Evolutionary conservation across 2,113 vertebrate genomes (phyloP).

Genomic region (Eretmochelys imbricata): DNA sequence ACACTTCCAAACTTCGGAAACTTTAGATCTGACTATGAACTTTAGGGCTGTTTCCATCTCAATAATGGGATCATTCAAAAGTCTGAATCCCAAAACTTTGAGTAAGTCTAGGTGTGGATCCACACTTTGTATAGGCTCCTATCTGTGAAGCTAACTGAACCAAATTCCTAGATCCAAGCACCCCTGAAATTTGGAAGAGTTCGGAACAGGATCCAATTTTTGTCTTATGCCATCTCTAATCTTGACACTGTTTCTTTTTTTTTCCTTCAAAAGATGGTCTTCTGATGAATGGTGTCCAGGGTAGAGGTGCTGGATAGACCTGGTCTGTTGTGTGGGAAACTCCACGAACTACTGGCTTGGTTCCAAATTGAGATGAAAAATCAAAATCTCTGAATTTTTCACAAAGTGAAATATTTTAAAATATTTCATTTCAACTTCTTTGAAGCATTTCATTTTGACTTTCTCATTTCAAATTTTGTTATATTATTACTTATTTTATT

Average conservation of each 20-base stretch:
- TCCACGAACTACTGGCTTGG: neutral
- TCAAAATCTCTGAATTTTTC: neutral
- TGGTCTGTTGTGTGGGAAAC: accelerated
- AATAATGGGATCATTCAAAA: neutral
- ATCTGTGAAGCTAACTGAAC: neutral
- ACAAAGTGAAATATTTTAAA: neutral
- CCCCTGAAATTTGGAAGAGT: neutral
- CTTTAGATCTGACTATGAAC: neutral
- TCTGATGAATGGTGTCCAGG: neutral
- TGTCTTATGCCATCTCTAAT: neutral
- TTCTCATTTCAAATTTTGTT: neutral
- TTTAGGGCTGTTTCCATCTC: neutral
- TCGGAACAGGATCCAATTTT: neutral
- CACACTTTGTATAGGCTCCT: neutral
- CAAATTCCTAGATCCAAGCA: neutral
- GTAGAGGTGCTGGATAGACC: neutral
- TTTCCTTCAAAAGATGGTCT: neutral
- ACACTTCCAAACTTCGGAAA: neutral
- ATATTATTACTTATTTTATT: neutral
- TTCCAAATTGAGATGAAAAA: neutral
- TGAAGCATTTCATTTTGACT: neutral
- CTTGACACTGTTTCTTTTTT: neutral
- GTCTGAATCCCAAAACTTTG: neutral
- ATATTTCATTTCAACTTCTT: neutral
- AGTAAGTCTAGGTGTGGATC: neutral